These are phyloP conservation scores for Noctua comes DNA, from an alignment of 2,888 invertebrate genomes.

Conservation along the genomic window DNA sequence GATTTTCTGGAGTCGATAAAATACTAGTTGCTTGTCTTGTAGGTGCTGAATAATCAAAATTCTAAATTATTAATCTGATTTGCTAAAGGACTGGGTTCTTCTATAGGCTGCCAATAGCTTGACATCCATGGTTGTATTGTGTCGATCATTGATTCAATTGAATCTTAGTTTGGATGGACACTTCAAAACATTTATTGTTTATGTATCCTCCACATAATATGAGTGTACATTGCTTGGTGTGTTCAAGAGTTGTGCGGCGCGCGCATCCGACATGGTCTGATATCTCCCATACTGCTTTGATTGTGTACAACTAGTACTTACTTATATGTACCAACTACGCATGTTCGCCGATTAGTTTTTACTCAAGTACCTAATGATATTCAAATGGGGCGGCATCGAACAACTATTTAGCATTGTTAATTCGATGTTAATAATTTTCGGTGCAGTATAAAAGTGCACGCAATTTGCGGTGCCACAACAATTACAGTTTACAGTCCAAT, in stretches of 20 bases:
- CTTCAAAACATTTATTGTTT: neutral
- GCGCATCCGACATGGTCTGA: conserved; percentile 71
- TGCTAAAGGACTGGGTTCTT: neutral
- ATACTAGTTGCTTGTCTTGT: neutral
- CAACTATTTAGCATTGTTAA: conserved; percentile 86
- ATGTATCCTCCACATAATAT: neutral
- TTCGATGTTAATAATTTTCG: conserved; percentile 86
- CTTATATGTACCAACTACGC: conserved; percentile 61
- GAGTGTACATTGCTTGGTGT: conserved; percentile 9
- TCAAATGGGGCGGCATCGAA: conserved; percentile 85
- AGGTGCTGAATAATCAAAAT: no score
- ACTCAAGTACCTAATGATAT: conserved; percentile 82
- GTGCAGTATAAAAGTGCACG: conserved; percentile 87
- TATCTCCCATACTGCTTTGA: conserved; percentile 61
- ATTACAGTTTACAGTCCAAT: conserved; percentile 79
- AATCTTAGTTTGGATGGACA: neutral
- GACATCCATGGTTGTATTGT: neutral
- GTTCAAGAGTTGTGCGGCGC: conserved; percentile 46
- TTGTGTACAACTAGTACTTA: conserved; percentile 62
- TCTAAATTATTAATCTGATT: neutral
- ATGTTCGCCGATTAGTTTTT: conserved; percentile 72
- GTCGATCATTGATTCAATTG: neutral
- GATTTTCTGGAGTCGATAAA: neutral
- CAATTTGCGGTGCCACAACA: conserved; percentile 77
- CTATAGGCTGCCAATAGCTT: neutral